A percentile compares a stretch with the other conserved stretches of the same genome.
Conservation (phyloP, 2,113 vertebrate genomes). For the Bubo bubo region DNA sequence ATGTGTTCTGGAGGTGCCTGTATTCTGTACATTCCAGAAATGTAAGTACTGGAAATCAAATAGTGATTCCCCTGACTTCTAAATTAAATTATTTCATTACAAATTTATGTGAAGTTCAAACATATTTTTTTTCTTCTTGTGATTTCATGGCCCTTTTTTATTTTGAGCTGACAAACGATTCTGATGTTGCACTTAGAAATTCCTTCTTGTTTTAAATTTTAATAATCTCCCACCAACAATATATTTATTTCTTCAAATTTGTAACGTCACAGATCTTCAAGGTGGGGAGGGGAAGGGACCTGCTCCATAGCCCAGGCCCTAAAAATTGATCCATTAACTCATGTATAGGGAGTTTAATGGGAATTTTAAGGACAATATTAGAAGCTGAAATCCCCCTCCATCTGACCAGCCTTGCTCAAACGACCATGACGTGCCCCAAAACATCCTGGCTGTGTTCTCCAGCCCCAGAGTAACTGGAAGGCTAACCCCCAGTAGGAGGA, state of each 20-base stretch:
- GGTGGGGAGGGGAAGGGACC: background rate
- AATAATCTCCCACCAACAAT: background rate
- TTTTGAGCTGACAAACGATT: background rate
- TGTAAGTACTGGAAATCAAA: constrained; percentile 24
- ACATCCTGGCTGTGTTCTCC: background rate
- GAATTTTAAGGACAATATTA: background rate
- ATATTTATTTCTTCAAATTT: background rate
- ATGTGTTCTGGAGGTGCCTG: no score
- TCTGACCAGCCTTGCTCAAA: background rate
- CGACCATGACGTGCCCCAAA: background rate
- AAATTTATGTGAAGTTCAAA: background rate
- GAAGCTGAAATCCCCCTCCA: background rate
- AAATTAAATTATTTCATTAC: constrained; percentile 14
- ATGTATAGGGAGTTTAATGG: background rate
- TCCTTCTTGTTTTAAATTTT: background rate
- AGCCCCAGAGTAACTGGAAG: no score
- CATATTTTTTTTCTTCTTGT: background rate
- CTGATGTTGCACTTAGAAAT: background rate
- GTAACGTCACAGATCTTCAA: background rate
- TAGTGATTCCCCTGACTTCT: background rate
- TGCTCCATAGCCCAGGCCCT: background rate
- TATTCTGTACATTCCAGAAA: background rate
- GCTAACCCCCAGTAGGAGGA: background rate
- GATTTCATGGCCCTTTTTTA: background rate
- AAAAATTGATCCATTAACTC: background rate